These are phyloP conservation scores for Aleadryas rufinucha DNA, from an alignment of 2,113 vertebrate species.

Conservation along the genomic window DNA sequence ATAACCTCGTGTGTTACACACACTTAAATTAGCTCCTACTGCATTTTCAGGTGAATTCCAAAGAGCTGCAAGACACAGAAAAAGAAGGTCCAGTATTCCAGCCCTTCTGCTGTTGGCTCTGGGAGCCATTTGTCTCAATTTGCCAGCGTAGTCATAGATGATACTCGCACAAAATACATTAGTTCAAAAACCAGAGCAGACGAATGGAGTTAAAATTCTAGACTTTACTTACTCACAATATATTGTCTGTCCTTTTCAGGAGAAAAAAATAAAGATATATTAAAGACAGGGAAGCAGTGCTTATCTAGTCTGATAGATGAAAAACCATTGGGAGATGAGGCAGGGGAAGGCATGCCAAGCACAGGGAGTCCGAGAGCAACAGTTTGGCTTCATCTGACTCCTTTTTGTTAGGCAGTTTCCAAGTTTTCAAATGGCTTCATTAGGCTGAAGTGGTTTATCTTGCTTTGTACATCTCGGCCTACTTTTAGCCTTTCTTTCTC, in stretches of 20 bases:
- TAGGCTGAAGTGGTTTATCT: not conserved
- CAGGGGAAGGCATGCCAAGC: not conserved
- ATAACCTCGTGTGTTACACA: not conserved
- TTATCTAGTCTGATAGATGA: not conserved
- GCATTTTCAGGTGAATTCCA: not conserved
- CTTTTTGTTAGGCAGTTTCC: not conserved
- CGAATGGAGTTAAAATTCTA: not conserved
- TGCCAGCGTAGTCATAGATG: not conserved
- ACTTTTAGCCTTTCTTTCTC: not conserved
- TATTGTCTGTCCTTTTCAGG: not conserved
- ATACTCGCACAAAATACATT: not conserved
- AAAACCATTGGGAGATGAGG: not conserved
- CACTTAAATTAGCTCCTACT: not conserved
- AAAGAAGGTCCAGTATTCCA: not conserved
- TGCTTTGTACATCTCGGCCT: not conserved
- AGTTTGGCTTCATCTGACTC: not conserved
- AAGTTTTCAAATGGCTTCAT: not conserved
- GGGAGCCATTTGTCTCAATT: conserved; percentile 7
- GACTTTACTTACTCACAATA: not conserved
- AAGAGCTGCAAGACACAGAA: not conserved
- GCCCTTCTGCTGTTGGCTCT: not conserved
- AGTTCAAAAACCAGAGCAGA: not conserved
- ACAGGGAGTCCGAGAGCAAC: not conserved
- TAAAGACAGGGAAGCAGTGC: not conserved
- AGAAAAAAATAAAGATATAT: not conserved